These are phyloP conservation scores for Catostomus latipinnis DNA, from an alignment of 2,797 vertebrate genomes.

Conservation along the genomic window DNA sequence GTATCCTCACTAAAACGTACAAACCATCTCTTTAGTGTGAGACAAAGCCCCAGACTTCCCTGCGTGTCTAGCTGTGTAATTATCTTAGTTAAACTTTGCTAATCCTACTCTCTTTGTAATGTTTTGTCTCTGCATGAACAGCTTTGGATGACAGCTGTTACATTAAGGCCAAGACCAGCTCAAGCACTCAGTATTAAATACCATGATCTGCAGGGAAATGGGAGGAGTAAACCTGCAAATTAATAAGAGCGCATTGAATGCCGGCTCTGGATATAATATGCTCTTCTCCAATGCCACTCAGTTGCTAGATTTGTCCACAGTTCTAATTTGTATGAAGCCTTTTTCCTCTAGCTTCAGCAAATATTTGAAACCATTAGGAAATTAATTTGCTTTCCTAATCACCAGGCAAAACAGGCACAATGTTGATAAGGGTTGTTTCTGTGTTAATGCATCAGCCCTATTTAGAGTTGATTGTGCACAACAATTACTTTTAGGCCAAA, in stretches of 20 bases:
- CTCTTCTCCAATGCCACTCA: slow-evolving; percentile 6
- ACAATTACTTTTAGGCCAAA: too few species aligned
- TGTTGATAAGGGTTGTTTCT: not conserved
- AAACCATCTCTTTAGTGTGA: not conserved
- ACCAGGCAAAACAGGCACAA: not conserved
- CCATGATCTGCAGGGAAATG: slow-evolving; percentile 21
- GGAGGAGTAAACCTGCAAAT: not conserved
- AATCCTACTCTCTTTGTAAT: slow-evolving; percentile 21
- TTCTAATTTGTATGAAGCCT: not conserved
- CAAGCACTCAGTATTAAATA: slow-evolving; percentile 2
- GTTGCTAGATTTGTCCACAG: not conserved
- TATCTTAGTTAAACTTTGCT: slow-evolving; percentile 13
- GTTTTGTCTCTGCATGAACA: not conserved
- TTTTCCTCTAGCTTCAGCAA: not conserved
- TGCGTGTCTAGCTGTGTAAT: slow-evolving; percentile 1
- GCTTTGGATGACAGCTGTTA: slow-evolving; percentile 47
- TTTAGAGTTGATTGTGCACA: not conserved
- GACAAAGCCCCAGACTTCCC: slow-evolving; percentile 9
- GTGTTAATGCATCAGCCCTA: not conserved
- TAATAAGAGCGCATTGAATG: slow-evolving; percentile 2
- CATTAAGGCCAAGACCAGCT: slow-evolving; percentile 4
- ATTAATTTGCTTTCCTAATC: not conserved
- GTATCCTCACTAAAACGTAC: not conserved
- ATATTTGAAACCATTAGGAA: not conserved
- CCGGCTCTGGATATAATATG: not conserved